Conservation (phyloP, 2,113 vertebrate species). For the Pelmatolapia mariae region DNA sequence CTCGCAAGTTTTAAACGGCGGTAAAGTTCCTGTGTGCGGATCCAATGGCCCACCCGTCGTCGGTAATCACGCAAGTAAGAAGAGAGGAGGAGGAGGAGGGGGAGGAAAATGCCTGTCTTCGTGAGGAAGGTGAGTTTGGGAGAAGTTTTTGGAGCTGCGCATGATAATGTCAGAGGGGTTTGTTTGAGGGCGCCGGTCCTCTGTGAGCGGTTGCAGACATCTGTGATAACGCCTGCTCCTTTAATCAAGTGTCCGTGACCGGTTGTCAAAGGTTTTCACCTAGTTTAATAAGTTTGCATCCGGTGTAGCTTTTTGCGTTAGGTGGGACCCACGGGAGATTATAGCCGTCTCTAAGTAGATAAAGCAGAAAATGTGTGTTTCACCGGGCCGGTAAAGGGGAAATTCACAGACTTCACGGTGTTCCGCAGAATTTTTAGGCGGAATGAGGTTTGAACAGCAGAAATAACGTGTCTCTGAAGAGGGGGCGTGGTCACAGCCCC, state of each 20-base stretch:
- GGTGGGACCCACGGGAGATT: not conserved
- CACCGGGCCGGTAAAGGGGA: fast-evolving
- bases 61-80: conserved; percentile 70
- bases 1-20: not conserved
- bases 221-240: not conserved
- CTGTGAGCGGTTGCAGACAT: not conserved
- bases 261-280: not conserved
- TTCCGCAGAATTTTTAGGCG: not conserved
- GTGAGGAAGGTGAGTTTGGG: conserved; percentile 65
- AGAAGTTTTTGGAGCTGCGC: conserved; percentile 43
- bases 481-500: conserved; percentile 13
- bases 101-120: conserved; percentile 53
- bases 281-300: not conserved
- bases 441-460: not conserved
- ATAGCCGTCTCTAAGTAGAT: not conserved
- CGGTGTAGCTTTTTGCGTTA: not conserved
- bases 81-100: conserved; percentile 71
- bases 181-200: not conserved
- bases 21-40: conserved; percentile 13
- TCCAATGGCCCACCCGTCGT: conserved; percentile 65
- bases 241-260: not conserved
- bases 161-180: conserved; percentile 11
- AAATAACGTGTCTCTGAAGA: not conserved
- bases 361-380: not conserved
- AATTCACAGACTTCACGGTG: not conserved